Conservation (phyloP, 2,888 invertebrate species). For the Platerodrilus igneus region DNA sequence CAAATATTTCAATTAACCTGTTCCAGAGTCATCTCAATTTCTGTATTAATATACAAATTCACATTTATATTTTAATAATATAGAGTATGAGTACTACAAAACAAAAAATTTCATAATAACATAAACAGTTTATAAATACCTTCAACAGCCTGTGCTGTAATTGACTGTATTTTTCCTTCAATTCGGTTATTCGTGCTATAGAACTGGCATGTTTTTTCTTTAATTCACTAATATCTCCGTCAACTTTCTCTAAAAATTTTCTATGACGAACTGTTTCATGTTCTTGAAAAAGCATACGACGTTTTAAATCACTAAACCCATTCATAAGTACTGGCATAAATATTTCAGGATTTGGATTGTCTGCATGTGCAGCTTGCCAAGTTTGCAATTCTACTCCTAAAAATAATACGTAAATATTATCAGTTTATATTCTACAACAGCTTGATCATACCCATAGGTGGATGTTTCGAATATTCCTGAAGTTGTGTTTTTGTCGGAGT, state of each 20-base stretch:
- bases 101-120: too few relatives aligned
- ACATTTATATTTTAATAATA: not conserved
- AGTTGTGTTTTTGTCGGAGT: conserved; percentile 73
- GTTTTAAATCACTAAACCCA: conserved; percentile 78
- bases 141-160: conserved; percentile 79
- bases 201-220: conserved; percentile 78
- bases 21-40: too few relatives aligned
- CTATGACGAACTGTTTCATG: conserved; percentile 79
- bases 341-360: conserved; percentile 88
- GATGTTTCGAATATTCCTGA: conserved; percentile 82
- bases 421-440: not conserved
- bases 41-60: too few relatives aligned
- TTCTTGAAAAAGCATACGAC: conserved; percentile 78
- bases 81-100: too few relatives aligned
- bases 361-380: conserved; percentile 94
- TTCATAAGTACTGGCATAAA: conserved; percentile 93
- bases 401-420: conserved; percentile 28
- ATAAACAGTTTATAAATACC: conserved; percentile 47
- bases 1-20: too few relatives aligned
- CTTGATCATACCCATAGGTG: conserved; percentile 64
- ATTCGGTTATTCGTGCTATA: conserved; percentile 74
- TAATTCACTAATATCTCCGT: conserved; percentile 70
- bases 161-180: conserved; percentile 74
- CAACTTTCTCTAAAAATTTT: conserved; percentile 72
- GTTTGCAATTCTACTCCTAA: conserved; percentile 84